These are phyloP conservation scores for Sander lucioperca DNA, from an alignment of 2,113 vertebrate genomes.

Conservation along the genomic window DNA sequence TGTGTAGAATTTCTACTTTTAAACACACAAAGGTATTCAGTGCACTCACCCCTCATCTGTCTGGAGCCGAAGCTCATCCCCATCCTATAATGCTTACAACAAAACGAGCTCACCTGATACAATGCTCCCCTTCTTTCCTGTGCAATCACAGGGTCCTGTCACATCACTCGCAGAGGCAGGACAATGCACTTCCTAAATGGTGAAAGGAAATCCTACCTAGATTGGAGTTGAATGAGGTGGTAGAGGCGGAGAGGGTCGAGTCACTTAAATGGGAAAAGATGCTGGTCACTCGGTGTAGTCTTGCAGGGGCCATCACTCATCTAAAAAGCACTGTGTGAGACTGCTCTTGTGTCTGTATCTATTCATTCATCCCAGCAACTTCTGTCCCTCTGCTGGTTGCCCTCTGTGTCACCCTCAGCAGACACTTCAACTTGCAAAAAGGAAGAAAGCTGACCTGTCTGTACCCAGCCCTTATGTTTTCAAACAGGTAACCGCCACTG, in stretches of 20 bases:
- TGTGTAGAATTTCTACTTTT: slow-evolving; percentile 2
- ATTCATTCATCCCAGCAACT: slow-evolving; percentile 59
- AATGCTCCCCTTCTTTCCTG: slow-evolving; percentile 76
- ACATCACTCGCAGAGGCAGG: slow-evolving; percentile 73
- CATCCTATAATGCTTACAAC: slow-evolving; percentile 45
- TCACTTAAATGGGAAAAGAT: slow-evolving; percentile 73
- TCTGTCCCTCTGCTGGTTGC: slow-evolving; percentile 65
- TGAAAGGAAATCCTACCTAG: slow-evolving; percentile 81
- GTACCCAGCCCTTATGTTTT: neutral
- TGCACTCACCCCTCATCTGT: slow-evolving; percentile 15
- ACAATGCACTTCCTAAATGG: slow-evolving; percentile 80
- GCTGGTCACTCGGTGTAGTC: slow-evolving; percentile 70
- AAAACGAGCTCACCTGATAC: slow-evolving; percentile 68
- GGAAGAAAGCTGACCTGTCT: slow-evolving; percentile 53
- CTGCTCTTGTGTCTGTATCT: slow-evolving; percentile 66
- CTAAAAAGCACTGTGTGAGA: slow-evolving; percentile 61
- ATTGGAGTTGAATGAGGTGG: slow-evolving; percentile 75
- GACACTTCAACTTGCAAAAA: slow-evolving; percentile 49
- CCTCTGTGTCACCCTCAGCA: slow-evolving; percentile 72
- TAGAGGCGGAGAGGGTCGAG: slow-evolving; percentile 36
- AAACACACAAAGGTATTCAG: slow-evolving; percentile 2
- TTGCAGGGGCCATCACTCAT: slow-evolving; percentile 76
- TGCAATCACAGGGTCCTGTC: slow-evolving; percentile 72
- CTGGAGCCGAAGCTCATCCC: slow-evolving; percentile 66
- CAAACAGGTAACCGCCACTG: neutral